Percentiles rank a stretch among this genome's conserved stretches.
Conservation (phyloP, 30 jellyfish, hydroid and myxozoan species). For the Phacellophora camtschatica region DNA sequence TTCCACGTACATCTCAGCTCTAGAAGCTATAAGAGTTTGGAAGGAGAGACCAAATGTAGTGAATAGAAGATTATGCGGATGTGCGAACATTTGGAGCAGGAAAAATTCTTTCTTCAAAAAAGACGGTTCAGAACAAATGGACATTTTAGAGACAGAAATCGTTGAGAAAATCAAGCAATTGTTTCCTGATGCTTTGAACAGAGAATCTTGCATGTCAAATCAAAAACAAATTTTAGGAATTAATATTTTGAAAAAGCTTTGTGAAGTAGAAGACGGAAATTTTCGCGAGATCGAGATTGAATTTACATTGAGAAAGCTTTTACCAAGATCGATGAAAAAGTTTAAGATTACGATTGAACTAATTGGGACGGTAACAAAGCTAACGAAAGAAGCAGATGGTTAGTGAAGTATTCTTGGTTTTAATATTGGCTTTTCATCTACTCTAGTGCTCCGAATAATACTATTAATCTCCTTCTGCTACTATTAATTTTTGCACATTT, state of each 20-base stretch:
- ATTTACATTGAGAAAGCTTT: constrained; percentile 33
- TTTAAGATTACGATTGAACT: constrained; percentile 42
- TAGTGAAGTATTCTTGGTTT: too few species aligned
- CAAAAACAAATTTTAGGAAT: neutral
- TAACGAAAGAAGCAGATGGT: too few species aligned
- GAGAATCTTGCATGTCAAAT: too few species aligned
- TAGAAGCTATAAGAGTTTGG: constrained; percentile 83
- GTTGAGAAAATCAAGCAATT: neutral
- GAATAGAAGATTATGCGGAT: constrained; percentile 83
- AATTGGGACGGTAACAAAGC: neutral
- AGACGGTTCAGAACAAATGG: neutral
- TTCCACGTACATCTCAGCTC: constrained; percentile 28
- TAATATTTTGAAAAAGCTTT: neutral
- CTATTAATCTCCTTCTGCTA: too few species aligned
- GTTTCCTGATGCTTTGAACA: neutral
- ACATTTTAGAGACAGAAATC: neutral
- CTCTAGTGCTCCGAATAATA: too few species aligned
- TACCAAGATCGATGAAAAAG: constrained; percentile 65
- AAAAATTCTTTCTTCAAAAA: neutral
- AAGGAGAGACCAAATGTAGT: constrained; percentile 77
- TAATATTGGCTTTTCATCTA: too few species aligned
- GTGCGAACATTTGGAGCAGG: constrained; percentile 29
- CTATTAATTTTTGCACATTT: too few species aligned
- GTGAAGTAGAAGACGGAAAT: neutral
- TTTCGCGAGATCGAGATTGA: neutral